Base-by-base conservation (phyloP, 2,888 invertebrate species). In the Ptychoptera contaminata region DNA sequence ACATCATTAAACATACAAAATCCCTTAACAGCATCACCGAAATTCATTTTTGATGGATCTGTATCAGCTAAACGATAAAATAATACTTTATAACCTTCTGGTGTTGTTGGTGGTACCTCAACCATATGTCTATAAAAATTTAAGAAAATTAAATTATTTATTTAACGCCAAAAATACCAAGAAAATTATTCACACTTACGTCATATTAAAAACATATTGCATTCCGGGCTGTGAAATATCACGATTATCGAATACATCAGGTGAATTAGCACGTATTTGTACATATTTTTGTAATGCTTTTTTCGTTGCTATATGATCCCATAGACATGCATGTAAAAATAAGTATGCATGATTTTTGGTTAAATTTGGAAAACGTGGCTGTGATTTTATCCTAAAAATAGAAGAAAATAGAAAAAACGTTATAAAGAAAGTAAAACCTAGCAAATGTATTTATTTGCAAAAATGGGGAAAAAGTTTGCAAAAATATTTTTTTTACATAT, bases 1-100 rank as follows among this genome's bases (percentile, higher is more conserved):
- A 74, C 67, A 55, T 78, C 77, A 54, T 78, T 78, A 58, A 76
- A 76, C 74, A 77, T 77, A 59, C 77, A 77, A 60, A 78, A 77
- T 9, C 66, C 67, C 43, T 76, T 71, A 31, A 78, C 70, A 0
- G 72, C 74, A 51, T 78, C 77, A 12, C 69, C 71, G 55, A 78
- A 78, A 55, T 74, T 71, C 55, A 78, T 60, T 55, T 76, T 76
- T 52, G 76, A 72, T 53, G 75, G 74, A 61, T 78, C 77, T 38
- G 65, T 68, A 47, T 77, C 76, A 7, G 70, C 61, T 14, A 77
- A 65, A 23, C 73, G 67, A 60, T 77, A 77, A 37, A 76, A 57
- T 1, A 78, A 65, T 2, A 78, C 70, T 55, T 74, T 67, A 61
- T 73, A 74, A 1, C 77, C 77, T 56, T 78, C 77, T 1, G 71